Evolutionary conservation across 2,113 vertebrate genomes (phyloP), one percentile per base, ranked within the genome.

Genomic region (Larimichthys polyactis): DNA sequence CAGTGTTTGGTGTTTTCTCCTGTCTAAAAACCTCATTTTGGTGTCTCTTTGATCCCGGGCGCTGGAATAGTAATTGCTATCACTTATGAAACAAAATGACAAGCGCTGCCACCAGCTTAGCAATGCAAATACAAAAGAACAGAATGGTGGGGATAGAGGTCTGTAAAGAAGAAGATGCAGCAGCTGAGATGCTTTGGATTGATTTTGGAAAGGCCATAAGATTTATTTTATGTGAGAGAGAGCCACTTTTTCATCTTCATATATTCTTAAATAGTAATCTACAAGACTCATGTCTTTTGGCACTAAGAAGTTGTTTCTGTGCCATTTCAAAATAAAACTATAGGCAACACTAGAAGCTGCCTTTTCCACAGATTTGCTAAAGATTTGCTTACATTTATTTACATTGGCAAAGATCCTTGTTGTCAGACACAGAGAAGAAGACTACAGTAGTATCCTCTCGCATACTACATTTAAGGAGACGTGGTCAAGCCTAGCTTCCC

Each of bases 51-150:
- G 90, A 94, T 94, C 84, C 83, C 48, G 0, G 64, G 80, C 55
- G 29, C 82, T 55, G 82, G 85, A 89, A 91, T 89, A 80, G 81
- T 92, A 93, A 93, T 93, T 92, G 87, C 84, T 85, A 90, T 91
- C 85, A 79, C 81, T 91, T 92, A 88, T 86, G 80, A 89, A 89
- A 88, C 89, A 84, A 92, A 92, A 90, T 87, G 88, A 91, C 92
- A 89, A 88, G 77, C 32, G 1, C 71, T 82, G 87, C 74, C 80
- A 90, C 86, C 78, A 70, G 83, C 67, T 92, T 89, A 85, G 82
- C 65, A 75, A 77, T 68, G 82, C 82, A 88, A 90, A 91, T 77
- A 84, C 64, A 81, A 87, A 84, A 83, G 81, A 65, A 22, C 22
- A 73, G 48, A 49, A 19, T 19, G 22, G 69, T 48, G 40, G 58